Conservation (phyloP, 2,113 vertebrate genomes). For the Nansenia antarctica region DNA sequence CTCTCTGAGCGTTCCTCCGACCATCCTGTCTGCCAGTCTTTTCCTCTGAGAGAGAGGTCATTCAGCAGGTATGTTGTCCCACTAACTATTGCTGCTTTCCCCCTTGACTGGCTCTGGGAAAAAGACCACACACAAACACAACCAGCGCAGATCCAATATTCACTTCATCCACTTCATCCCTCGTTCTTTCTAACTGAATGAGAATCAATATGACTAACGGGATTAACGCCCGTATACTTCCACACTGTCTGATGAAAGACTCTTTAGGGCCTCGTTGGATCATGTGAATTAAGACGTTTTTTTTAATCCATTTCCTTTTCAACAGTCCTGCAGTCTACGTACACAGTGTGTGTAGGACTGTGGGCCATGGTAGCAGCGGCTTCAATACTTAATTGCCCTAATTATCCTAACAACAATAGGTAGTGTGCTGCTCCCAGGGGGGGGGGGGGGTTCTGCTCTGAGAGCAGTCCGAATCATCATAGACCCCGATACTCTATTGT, state of each 20-base stretch:
- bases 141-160: background rate
- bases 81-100: constrained; percentile 11
- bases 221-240: constrained; percentile 62
- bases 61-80: constrained; percentile 47
- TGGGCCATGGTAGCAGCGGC: constrained; percentile 37
- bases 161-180: constrained; percentile 41
- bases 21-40: too few species aligned
- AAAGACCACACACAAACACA: background rate
- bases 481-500: too few species aligned
- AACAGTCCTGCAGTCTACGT: constrained; percentile 30
- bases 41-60: constrained; percentile 33
- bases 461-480: too few species aligned
- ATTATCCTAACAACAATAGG: constrained; percentile 62
- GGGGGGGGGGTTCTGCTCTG: too few species aligned
- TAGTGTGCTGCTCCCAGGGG: too few species aligned
- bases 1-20: constrained; percentile 26
- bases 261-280: constrained; percentile 57
- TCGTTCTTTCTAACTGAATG: constrained; percentile 43
- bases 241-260: constrained; percentile 64
- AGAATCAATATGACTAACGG: constrained; percentile 65
- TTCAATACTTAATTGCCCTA: constrained; percentile 35
- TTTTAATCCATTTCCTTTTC: constrained; percentile 65
- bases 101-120: too few species aligned
- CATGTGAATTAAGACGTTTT: constrained; percentile 56
- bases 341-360: constrained; percentile 24